Percentiles rank a stretch among this genome's conserved stretches.
Evolutionary conservation across 1,140 invertebrate species (phyloP).

Genomic region (Dysdera silvatica): DNA sequence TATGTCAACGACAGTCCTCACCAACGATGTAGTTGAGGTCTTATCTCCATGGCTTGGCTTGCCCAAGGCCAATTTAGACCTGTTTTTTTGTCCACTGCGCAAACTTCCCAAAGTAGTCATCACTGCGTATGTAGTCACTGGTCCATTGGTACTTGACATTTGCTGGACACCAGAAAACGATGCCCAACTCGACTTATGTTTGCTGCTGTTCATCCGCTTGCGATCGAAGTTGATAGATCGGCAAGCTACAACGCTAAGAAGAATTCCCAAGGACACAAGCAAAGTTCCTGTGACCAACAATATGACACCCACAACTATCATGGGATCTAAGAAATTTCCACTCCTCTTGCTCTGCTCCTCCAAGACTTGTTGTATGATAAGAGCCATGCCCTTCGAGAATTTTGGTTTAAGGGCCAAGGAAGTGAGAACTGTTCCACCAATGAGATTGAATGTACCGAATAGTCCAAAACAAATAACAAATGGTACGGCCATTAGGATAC

Average conservation of each 20-base stretch:
- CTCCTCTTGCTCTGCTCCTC: background rate
- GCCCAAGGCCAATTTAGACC: no score
- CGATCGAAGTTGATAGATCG: constrained; percentile 1
- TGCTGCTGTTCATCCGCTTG: background rate
- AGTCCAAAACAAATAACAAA: constrained; percentile 20
- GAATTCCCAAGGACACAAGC: constrained; percentile 10
- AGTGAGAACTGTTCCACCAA: constrained; percentile 17
- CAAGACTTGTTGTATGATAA: background rate
- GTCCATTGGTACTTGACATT: no score
- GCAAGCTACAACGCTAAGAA: constrained; percentile 12
- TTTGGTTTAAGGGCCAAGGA: constrained; percentile 7
- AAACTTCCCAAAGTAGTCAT: no score
- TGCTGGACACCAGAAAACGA: background rate
- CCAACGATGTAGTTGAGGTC: no score
- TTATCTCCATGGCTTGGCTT: no score
- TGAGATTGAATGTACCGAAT: constrained; percentile 23
- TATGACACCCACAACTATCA: constrained; percentile 16
- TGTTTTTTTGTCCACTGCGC: no score
- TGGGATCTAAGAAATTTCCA: constrained; percentile 1
- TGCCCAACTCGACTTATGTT: background rate
- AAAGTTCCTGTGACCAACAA: constrained; percentile 10
- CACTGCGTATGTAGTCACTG: no score
- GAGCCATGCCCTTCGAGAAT: background rate
- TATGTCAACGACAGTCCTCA: no score
- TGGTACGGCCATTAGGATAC: constrained; percentile 14